These are phyloP conservation scores for Listronotus oregonensis DNA, from an alignment of 1,140 invertebrate genomes.

Conservation along the genomic window DNA sequence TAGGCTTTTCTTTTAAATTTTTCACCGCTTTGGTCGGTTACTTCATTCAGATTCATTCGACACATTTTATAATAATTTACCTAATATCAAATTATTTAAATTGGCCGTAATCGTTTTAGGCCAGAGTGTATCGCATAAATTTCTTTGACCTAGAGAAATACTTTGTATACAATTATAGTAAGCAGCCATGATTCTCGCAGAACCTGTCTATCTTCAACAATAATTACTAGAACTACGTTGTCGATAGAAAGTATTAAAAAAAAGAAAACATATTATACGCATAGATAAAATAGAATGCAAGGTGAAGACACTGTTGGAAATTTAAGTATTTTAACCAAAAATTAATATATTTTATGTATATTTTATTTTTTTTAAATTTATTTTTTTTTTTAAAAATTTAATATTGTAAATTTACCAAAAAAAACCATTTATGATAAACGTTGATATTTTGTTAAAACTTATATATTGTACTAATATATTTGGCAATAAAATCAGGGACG, in stretches of 20 bases:
- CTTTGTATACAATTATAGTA: conserved; percentile 24
- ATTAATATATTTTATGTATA: no score
- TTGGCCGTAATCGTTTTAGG: neutral
- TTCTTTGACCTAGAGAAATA: conserved; percentile 34
- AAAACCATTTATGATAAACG: no score
- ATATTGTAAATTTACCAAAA: no score
- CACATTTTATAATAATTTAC: neutral
- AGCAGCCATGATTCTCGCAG: conserved; percentile 3
- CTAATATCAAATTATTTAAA: conserved; percentile 2
- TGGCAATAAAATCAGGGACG: no score
- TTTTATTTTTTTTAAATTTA: no score
- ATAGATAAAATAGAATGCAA: no score
- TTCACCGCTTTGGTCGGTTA: neutral
- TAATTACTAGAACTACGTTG: conserved; percentile 4
- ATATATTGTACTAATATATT: no score
- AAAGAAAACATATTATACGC: conserved; percentile 9
- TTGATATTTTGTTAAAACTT: no score
- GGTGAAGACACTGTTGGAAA: no score
- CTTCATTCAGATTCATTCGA: neutral
- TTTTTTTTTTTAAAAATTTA: no score
- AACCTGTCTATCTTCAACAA: conserved; percentile 10
- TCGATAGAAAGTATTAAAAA: conserved; percentile 26
- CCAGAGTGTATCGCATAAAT: conserved; percentile 8
- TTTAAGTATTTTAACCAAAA: no score
- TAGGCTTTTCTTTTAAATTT: no score